Evolutionary conservation across 2,113 vertebrate species (phyloP).

Genomic region (Mus spicilegus): DNA sequence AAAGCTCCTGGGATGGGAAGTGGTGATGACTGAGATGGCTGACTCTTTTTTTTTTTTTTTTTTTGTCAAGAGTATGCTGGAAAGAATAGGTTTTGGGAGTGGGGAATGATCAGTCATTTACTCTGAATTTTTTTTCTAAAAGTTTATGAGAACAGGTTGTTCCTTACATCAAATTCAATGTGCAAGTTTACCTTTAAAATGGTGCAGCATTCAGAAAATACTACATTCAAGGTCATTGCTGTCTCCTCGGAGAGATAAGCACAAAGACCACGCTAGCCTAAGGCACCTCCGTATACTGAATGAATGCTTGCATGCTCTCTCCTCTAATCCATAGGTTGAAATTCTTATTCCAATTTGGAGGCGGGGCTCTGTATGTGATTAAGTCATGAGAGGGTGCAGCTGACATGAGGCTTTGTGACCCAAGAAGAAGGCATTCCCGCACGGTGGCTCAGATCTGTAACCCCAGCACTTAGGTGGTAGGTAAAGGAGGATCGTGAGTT

Average conservation of each 20-base stretch:
- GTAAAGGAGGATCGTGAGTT: neutral
- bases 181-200: neutral
- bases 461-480: no score
- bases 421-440: neutral
- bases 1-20: constrained; percentile 19
- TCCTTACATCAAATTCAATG: neutral
- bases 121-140: constrained; percentile 9
- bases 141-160: neutral
- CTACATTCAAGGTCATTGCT: neutral
- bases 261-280: neutral
- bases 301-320: neutral
- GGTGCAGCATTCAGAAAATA: neutral
- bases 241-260: neutral
- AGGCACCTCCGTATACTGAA: neutral
- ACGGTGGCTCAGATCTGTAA: neutral
- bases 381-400: neutral
- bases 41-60: neutral
- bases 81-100: neutral
- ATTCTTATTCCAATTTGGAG: neutral
- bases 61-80: neutral
- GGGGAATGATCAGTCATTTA: neutral
- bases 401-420: neutral
- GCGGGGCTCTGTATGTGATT: neutral
- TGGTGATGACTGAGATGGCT: neutral
- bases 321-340: neutral